These are phyloP conservation scores for Aegithalos caudatus DNA, from an alignment of 2,113 vertebrate species.

Conservation along the genomic window DNA sequence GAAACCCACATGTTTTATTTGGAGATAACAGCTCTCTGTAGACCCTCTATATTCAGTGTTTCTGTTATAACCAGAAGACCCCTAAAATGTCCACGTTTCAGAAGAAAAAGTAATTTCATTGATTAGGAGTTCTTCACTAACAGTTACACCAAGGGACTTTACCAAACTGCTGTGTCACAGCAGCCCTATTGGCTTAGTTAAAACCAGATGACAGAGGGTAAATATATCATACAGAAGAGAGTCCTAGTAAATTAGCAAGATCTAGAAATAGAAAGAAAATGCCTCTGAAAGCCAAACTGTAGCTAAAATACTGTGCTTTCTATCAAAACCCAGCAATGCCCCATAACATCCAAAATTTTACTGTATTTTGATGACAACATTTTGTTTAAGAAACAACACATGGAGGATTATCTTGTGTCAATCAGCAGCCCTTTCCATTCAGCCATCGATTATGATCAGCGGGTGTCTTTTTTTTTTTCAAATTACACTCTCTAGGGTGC, in stretches of 20 bases:
- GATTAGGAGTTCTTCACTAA: conserved; percentile 13
- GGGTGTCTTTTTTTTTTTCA: background rate
- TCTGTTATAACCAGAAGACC: background rate
- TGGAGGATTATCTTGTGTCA: background rate
- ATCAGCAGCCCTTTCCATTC: background rate
- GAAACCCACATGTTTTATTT: background rate
- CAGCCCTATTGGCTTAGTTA: conserved; percentile 6
- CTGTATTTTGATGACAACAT: background rate
- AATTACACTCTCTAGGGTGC: background rate
- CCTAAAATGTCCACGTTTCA: background rate
- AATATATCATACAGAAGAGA: background rate
- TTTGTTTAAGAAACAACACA: background rate
- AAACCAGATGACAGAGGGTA: conserved; percentile 48
- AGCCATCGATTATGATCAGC: background rate
- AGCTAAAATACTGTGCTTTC: background rate
- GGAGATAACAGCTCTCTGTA: background rate
- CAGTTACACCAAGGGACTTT: background rate
- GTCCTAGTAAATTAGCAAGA: background rate
- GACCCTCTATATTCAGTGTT: background rate
- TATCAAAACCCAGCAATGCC: background rate
- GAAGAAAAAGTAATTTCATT: background rate
- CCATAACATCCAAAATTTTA: background rate
- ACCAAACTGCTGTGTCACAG: conserved; percentile 26
- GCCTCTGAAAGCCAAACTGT: background rate
- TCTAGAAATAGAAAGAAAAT: conserved; percentile 10